Evolutionary conservation across 2,888 invertebrate species (phyloP).

Genomic region (Globia sparganii): DNA sequence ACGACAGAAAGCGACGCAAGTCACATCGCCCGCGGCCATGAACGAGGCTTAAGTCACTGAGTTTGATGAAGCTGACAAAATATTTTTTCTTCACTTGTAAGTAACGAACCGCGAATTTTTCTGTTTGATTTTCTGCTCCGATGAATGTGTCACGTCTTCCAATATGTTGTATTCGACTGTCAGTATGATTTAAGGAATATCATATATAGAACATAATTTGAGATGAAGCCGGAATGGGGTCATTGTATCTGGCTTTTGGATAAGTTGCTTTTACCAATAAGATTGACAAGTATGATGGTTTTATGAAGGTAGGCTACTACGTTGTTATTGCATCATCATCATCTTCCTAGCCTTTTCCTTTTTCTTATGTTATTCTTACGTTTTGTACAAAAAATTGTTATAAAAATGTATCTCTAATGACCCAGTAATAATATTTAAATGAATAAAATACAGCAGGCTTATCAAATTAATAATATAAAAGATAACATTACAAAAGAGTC

Average conservation of each 20-base stretch:
- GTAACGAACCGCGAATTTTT: slow-evolving; percentile 73
- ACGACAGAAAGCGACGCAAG: background rate
- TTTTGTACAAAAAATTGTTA: too few species aligned
- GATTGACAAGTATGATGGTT: background rate
- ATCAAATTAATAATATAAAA: background rate
- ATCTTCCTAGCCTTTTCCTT: too few species aligned
- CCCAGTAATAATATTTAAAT: background rate
- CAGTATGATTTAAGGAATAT: slow-evolving; percentile 37
- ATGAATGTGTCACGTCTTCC: slow-evolving; percentile 58
- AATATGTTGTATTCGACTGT: slow-evolving; percentile 41
- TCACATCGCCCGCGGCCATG: background rate
- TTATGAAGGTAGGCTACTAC: background rate
- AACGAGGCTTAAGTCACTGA: slow-evolving; percentile 12
- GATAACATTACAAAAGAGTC: background rate
- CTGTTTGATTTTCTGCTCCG: slow-evolving; percentile 71
- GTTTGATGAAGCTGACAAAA: slow-evolving; percentile 46
- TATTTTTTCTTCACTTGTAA: slow-evolving; percentile 63
- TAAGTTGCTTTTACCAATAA: slow-evolving; percentile 12
- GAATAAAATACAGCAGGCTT: too few species aligned
- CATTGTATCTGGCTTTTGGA: slow-evolving; percentile 7
- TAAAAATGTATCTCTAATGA: too few species aligned
- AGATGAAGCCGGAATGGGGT: background rate
- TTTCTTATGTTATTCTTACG: too few species aligned
- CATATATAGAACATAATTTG: background rate
- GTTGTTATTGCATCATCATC: too few species aligned